phyloP scores from a whole-genome alignment of 2,888 invertebrate genomes.

The Euproctis similis region DNA sequence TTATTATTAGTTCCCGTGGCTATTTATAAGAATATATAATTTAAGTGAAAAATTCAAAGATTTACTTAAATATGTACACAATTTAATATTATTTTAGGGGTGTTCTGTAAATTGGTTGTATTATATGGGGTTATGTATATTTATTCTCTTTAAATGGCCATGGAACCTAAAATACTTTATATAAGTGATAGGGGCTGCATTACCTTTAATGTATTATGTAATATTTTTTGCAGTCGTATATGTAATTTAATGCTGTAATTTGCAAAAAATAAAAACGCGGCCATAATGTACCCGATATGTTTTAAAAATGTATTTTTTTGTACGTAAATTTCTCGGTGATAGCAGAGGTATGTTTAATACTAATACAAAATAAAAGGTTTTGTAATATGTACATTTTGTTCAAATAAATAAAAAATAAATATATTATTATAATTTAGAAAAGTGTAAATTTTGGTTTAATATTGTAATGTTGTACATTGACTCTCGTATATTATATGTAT shows the following conservation, averaged over 20 bases:
- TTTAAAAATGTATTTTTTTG: constrained; percentile 30
- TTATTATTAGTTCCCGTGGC: no score
- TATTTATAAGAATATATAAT: constrained; percentile 9
- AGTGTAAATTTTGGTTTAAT: no score
- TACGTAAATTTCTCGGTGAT: constrained; percentile 26
- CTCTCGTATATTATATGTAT: no score
- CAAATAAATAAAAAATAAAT: background rate
- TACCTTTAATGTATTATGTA: constrained; percentile 36
- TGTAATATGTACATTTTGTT: background rate
- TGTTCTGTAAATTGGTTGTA: constrained; percentile 6
- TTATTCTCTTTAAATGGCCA: constrained; percentile 10
- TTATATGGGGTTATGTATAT: constrained; percentile 7
- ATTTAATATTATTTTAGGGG: background rate
- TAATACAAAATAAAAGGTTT: background rate
- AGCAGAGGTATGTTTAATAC: constrained; percentile 29
- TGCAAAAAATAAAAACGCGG: constrained; percentile 39
- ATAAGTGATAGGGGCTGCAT: constrained; percentile 42
- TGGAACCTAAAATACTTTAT: constrained; percentile 41
- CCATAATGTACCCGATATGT: constrained; percentile 53
- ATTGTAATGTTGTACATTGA: no score
- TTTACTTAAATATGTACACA: no score
- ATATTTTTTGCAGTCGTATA: constrained; percentile 64
- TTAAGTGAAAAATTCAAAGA: no score
- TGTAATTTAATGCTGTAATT: constrained; percentile 45
- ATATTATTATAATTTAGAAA: background rate